Conservation (phyloP, 1,140 invertebrate species). For the Sitodiplosis mosellana region DNA sequence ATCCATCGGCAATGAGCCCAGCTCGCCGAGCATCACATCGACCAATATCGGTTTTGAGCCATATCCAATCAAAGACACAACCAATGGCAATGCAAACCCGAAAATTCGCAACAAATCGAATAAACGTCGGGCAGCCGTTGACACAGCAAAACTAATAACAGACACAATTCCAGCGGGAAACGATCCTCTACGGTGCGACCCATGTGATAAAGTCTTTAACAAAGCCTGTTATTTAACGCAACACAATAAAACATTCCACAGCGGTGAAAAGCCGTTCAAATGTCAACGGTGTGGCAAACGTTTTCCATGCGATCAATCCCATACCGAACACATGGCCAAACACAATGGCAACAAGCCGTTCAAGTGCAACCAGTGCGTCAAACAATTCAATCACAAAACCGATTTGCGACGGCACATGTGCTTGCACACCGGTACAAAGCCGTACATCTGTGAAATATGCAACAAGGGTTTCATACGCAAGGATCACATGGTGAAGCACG, state of each 20-base stretch:
- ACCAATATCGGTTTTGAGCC: neutral
- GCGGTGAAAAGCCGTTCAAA: constrained; percentile 68
- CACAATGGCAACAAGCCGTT: constrained; percentile 73
- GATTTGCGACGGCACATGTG: constrained; percentile 76
- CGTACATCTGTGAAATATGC: constrained; percentile 62
- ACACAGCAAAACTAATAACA: constrained; percentile 5
- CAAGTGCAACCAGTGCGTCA: constrained; percentile 72
- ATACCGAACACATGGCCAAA: constrained; percentile 51
- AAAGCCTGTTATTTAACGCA: constrained; percentile 75
- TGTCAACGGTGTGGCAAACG: constrained; percentile 69
- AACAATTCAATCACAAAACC: constrained; percentile 78
- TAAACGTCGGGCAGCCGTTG: too few relatives aligned
- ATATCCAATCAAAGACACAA: neutral
- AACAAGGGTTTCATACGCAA: constrained; percentile 82
- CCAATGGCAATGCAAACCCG: constrained; percentile 4
- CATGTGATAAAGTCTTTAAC: constrained; percentile 71
- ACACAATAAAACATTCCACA: constrained; percentile 77
- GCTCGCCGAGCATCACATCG: neutral
- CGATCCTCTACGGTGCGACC: constrained; percentile 46
- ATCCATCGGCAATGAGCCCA: neutral
- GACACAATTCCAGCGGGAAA: constrained; percentile 3
- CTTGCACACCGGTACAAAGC: constrained; percentile 64
- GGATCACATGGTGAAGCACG: constrained; percentile 88
- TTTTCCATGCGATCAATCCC: constrained; percentile 44
- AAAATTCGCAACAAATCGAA: constrained; percentile 4